Percentiles rank a stretch among this genome's conserved stretches.
phyloP scores from a whole-genome alignment of 1,140 invertebrate species.

The Drosophila sucinea region DNA sequence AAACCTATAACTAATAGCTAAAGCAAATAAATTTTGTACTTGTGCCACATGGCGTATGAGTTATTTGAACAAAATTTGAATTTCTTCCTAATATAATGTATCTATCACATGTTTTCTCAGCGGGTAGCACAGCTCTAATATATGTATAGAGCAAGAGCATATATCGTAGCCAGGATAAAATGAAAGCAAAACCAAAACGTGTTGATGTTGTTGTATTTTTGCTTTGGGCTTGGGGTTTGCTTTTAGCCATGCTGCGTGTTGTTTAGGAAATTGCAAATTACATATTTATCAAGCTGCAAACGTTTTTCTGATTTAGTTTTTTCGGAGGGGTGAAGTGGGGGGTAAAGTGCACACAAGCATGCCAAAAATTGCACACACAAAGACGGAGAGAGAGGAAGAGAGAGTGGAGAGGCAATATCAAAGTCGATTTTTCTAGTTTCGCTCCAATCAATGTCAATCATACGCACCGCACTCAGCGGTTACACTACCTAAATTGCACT shows the following conservation, averaged over 20 bases:
- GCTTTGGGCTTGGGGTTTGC: conserved; percentile 19
- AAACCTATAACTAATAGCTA: too few species aligned
- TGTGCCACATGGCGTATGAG: not conserved
- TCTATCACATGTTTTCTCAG: not conserved
- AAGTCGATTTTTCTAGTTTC: conserved; percentile 29
- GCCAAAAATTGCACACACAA: conserved; percentile 20
- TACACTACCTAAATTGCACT: conserved; percentile 19
- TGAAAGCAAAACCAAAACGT: conserved; percentile 2
- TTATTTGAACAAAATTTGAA: not conserved
- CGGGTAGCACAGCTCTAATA: not conserved
- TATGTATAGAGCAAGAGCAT: not conserved
- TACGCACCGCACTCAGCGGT: conserved; percentile 46
- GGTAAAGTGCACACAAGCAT: conserved; percentile 35
- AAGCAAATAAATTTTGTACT: too few species aligned
- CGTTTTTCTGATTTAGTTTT: conserved; percentile 52
- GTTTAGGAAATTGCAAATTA: conserved; percentile 55
- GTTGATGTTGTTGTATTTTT: conserved; percentile 7
- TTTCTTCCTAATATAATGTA: not conserved
- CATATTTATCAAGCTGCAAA: conserved; percentile 58
- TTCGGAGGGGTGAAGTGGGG: too few species aligned
- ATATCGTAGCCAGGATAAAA: not conserved
- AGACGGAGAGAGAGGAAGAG: not conserved
- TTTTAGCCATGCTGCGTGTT: conserved; percentile 29
- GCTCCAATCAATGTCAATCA: conserved; percentile 55
- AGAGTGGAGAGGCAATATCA: not conserved